Conservation (phyloP, 1,140 invertebrate species). For the Leptoteleia sp. region DNA sequence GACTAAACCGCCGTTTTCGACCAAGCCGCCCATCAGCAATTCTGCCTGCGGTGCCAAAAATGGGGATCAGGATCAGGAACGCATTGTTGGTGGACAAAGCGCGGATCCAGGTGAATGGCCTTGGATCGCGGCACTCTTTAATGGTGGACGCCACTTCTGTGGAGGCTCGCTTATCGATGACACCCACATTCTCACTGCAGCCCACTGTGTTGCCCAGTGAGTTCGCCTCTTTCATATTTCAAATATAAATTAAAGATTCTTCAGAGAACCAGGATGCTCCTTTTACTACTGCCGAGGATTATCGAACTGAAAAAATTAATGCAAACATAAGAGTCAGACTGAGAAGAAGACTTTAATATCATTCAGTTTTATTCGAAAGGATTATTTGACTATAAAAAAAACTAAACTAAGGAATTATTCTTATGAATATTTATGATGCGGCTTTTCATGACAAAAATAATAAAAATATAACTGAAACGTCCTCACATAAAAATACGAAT, state of each 20-base stretch:
- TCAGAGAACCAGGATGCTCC: not conserved
- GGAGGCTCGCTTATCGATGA: conserved; percentile 93
- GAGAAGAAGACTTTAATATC: too few species aligned
- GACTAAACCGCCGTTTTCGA: conserved; percentile 66
- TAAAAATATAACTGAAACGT: too few species aligned
- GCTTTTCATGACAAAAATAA: too few species aligned
- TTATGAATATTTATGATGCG: too few species aligned
- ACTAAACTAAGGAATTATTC: too few species aligned
- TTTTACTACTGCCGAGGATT: too few species aligned
- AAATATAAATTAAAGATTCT: conserved; percentile 16
- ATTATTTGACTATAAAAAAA: too few species aligned
- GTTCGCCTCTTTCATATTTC: conserved; percentile 66
- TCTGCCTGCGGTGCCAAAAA: conserved; percentile 87
- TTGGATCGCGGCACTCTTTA: conserved; percentile 92
- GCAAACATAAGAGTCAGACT: too few species aligned
- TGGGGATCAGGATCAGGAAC: conserved; percentile 87
- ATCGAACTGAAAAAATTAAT: too few species aligned
- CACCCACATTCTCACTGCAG: conserved; percentile 91
- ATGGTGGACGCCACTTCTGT: conserved; percentile 92
- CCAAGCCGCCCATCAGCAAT: conserved; percentile 66
- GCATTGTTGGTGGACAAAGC: conserved; percentile 91
- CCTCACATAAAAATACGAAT: too few species aligned
- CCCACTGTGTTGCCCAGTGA: conserved; percentile 95
- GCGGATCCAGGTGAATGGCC: conserved; percentile 91
- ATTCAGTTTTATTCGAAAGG: too few species aligned